phyloP scores from a whole-genome alignment of 1,140 invertebrate genomes.

The Mamestra configurata region DNA sequence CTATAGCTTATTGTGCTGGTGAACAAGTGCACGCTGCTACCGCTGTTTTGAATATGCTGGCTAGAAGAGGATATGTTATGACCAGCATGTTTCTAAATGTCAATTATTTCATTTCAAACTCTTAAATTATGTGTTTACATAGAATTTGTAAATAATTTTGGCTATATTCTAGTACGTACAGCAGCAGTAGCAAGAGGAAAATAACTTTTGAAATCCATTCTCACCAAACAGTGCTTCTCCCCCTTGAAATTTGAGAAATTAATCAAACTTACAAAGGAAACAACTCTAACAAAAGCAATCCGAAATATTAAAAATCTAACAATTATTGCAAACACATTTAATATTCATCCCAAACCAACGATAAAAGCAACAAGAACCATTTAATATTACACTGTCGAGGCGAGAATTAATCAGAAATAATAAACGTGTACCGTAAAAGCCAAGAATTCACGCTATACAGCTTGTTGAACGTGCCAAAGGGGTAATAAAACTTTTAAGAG shows the following conservation, averaged over 20 bases:
- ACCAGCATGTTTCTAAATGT: not conserved
- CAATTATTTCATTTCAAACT: too few species aligned
- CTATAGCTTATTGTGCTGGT: constrained; percentile 55
- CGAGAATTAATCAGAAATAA: constrained; percentile 50
- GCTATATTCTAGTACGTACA: too few species aligned
- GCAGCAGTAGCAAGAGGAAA: too few species aligned
- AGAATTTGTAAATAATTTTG: too few species aligned
- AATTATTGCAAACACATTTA: constrained; percentile 25
- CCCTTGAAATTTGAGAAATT: not conserved
- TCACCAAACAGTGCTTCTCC: not conserved
- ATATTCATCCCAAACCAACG: constrained; percentile 26
- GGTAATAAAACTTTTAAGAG: constrained; percentile 54
- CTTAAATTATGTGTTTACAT: too few species aligned
- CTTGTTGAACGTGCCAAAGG: constrained; percentile 49
- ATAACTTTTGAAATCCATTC: not conserved
- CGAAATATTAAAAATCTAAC: constrained; percentile 13
- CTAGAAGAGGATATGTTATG: too few species aligned
- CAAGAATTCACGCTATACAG: constrained; percentile 47
- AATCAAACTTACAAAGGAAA: not conserved
- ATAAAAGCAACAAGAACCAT: constrained; percentile 39
- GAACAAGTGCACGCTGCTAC: constrained; percentile 61
- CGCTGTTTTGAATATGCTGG: constrained; percentile 19
- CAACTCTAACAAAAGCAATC: not conserved
- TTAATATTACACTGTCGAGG: constrained; percentile 32
- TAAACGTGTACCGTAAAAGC: constrained; percentile 40